Percentiles rank a stretch among this genome's conserved stretches.
These are phyloP conservation scores for Bilobella aurantiaca DNA, from an alignment of 1,140 invertebrate species.

Conservation along the genomic window DNA sequence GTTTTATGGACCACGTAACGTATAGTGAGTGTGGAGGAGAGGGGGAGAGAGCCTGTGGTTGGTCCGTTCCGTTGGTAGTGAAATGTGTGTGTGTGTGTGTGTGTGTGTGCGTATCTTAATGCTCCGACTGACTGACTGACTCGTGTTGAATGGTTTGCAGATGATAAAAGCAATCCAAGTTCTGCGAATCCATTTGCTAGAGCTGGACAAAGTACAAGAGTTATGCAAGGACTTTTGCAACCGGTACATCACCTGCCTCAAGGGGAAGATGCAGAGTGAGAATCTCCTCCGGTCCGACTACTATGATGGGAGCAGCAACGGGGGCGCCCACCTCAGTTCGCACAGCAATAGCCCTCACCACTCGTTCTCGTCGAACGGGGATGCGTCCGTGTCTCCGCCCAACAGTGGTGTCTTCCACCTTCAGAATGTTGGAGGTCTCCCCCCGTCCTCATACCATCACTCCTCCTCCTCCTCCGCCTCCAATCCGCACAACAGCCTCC, in stretches of 20 bases:
- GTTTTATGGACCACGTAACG: too few species aligned
- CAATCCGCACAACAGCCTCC: too few species aligned
- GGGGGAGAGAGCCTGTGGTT: too few species aligned
- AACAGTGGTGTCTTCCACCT: conserved; percentile 30
- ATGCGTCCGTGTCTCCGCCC: conserved; percentile 31
- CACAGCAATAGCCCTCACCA: conserved; percentile 35
- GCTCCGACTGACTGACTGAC: too few species aligned
- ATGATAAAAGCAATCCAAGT: conserved; percentile 98
- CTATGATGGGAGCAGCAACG: conserved; percentile 38
- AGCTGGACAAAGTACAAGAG: conserved; percentile 92
- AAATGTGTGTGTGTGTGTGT: too few species aligned
- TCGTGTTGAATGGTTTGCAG: conserved; percentile 35
- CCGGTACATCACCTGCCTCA: conserved; percentile 87
- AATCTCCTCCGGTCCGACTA: conserved; percentile 70
- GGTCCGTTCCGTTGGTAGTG: too few species aligned
- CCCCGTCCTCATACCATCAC: conserved; percentile 21
- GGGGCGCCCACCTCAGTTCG: conserved; percentile 24
- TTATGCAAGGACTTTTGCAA: conserved; percentile 94
- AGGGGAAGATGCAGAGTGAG: conserved; percentile 95
- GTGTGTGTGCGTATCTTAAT: too few species aligned
- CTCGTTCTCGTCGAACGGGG: conserved; percentile 33
- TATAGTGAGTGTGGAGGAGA: too few species aligned
- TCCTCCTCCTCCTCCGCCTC: too few species aligned
- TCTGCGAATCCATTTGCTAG: conserved; percentile 84
- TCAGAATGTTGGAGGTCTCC: conserved; percentile 20